Evolutionary conservation across 1,140 invertebrate genomes (phyloP).

Genomic region (Drosophila navojoa): DNA sequence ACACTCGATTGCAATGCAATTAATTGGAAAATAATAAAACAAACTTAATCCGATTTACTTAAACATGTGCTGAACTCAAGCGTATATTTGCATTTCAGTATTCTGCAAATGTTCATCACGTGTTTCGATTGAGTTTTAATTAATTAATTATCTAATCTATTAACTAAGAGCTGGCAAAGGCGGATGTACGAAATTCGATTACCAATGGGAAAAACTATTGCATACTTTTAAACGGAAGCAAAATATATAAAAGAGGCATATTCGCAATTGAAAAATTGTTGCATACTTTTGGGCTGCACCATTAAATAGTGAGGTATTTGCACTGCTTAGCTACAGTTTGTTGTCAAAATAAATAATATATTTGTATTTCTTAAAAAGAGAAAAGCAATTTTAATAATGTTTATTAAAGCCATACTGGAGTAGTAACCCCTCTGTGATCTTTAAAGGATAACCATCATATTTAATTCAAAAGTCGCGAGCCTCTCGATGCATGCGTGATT

Average conservation of each 20-base stretch:
- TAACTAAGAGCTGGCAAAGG: too few relatives aligned
- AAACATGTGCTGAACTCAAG: conserved; percentile 7
- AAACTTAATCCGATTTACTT: conserved; percentile 36
- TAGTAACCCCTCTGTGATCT: too few relatives aligned
- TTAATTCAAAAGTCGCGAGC: conserved; percentile 6
- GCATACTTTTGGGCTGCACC: background rate
- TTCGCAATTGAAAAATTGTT: background rate
- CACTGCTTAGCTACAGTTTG: background rate
- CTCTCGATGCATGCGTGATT: background rate
- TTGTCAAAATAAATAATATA: too few relatives aligned
- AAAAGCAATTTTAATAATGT: too few relatives aligned
- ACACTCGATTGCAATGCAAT: conserved; percentile 26
- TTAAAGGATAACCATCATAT: too few relatives aligned
- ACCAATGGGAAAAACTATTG: too few relatives aligned
- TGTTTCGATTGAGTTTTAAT: background rate
- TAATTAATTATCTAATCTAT: background rate
- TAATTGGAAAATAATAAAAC: conserved; percentile 25
- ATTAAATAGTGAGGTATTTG: background rate
- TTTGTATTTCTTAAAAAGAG: too few relatives aligned
- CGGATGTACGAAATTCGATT: too few relatives aligned
- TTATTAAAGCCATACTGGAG: too few relatives aligned
- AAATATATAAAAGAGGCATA: too few relatives aligned
- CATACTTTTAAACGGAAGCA: too few relatives aligned
- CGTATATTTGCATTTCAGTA: conserved; percentile 1
- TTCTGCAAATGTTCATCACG: background rate